phyloP scores from a whole-genome alignment of 2,797 vertebrate species.

The Lerista edwardsae region DNA sequence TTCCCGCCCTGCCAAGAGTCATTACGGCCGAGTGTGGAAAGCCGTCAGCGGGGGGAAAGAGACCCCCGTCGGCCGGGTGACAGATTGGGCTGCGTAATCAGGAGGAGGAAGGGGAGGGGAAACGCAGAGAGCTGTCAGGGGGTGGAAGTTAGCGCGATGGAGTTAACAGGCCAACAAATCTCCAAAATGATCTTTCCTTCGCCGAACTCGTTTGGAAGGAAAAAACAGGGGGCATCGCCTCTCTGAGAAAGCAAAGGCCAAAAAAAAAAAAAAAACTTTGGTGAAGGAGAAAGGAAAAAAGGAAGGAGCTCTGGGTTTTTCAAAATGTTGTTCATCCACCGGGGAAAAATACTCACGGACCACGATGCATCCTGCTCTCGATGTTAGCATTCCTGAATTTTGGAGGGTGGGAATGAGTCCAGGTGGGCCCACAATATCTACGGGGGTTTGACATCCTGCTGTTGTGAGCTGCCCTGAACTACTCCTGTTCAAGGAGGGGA shows the following conservation, averaged over 20 bases:
- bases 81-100: conserved; percentile 97
- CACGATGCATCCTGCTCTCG: too few relatives aligned
- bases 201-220: conserved; percentile 69
- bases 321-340: conserved; percentile 49
- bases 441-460: too few relatives aligned
- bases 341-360: too few relatives aligned
- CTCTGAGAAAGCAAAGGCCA: conserved; percentile 51
- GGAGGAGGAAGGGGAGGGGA: conserved; percentile 86
- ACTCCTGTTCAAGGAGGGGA: too few relatives aligned
- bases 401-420: too few relatives aligned
- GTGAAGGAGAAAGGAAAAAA: conserved; percentile 63
- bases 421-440: too few relatives aligned
- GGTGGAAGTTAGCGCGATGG: conserved; percentile 83
- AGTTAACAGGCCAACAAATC: conserved; percentile 79
- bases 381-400: too few relatives aligned
- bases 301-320: conserved; percentile 31
- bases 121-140: conserved; percentile 85
- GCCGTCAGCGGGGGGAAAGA: conserved; percentile 94
- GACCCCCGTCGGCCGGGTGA: conserved; percentile 93
- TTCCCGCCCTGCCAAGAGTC: conserved; percentile 94
- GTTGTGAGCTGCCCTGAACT: too few relatives aligned
- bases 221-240: conserved; percentile 66
- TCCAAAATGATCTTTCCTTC: conserved; percentile 78
- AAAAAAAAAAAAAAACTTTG: conserved; percentile 51
- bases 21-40: conserved; percentile 97